phyloP scores from a whole-genome alignment of 2,888 invertebrate species.

The Ptychoptera albimana region DNA sequence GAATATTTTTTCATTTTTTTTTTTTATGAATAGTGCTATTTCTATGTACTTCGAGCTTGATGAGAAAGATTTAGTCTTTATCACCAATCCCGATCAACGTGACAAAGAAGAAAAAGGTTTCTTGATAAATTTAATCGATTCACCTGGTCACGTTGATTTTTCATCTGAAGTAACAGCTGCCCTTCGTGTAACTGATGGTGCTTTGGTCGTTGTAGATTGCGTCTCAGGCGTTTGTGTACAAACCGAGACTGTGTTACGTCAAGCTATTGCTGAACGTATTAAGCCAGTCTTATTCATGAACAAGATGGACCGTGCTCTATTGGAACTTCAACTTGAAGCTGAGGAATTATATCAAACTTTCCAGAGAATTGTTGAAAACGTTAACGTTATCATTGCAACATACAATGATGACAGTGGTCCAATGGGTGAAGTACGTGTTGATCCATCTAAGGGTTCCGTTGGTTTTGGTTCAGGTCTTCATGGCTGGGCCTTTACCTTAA shows the following conservation, averaged over 20 bases:
- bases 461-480: conserved; percentile 99
- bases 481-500: conserved; percentile 99
- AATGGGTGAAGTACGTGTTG: conserved; percentile 97
- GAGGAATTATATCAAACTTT: conserved; percentile 98
- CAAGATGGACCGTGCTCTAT: conserved; percentile 99
- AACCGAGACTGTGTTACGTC: conserved; percentile 98
- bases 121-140: conserved; percentile 99
- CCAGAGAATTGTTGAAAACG: conserved; percentile 98
- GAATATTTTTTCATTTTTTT: background rate
- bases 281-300: conserved; percentile 99
- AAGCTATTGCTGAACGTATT: conserved; percentile 98
- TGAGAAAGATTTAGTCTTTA: conserved; percentile 87
- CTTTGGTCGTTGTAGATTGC: conserved; percentile 98
- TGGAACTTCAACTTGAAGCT: conserved; percentile 90
- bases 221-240: conserved; percentile 99
- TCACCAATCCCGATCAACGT: conserved; percentile 78
- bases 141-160: conserved; percentile 99
- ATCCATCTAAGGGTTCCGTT: conserved; percentile 96
- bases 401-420: conserved; percentile 96
- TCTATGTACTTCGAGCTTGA: conserved; percentile 98
- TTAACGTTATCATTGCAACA: conserved; percentile 99
- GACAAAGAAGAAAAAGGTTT: conserved; percentile 88
- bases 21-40: conserved; percentile 61
- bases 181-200: conserved; percentile 98
- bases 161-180: conserved; percentile 99